Conservation (phyloP, 2,113 vertebrate species). For the Otis tarda region DNA sequence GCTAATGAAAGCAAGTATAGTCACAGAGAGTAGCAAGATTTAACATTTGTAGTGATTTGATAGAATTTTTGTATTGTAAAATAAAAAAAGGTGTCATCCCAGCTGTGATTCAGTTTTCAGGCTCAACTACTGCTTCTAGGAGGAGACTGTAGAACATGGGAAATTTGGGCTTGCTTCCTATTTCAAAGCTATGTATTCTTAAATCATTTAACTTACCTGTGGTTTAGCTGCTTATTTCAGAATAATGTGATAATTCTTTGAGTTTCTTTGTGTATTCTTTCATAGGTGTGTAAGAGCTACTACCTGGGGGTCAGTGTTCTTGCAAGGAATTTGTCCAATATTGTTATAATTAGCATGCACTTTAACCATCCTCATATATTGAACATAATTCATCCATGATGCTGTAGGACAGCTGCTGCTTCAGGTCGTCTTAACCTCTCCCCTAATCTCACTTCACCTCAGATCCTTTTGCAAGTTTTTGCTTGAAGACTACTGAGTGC, state of each 20-base stretch:
- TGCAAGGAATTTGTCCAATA: neutral
- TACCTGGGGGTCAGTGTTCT: neutral
- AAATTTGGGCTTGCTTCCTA: neutral
- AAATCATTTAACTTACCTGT: neutral
- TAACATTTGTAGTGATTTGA: neutral
- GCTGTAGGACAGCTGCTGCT: neutral
- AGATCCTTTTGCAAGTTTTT: neutral
- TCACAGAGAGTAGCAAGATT: neutral
- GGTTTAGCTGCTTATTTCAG: neutral
- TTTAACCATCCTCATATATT: neutral
- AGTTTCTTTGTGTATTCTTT: neutral
- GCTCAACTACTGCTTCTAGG: neutral
- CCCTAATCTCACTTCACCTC: neutral
- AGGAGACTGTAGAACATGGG: neutral
- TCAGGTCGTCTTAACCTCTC: neutral
- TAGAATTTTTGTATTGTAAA: neutral
- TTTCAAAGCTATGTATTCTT: neutral
- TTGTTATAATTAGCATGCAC: neutral
- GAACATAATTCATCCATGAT: neutral
- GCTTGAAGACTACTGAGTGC: neutral
- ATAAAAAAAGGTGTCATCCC: neutral
- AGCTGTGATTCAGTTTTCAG: neutral
- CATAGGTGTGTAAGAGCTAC: neutral
- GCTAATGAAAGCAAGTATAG: neutral
- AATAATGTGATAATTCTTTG: neutral